Evolutionary conservation across 2,888 invertebrate genomes (phyloP).

Genomic region (Drosophila phalerata): DNA sequence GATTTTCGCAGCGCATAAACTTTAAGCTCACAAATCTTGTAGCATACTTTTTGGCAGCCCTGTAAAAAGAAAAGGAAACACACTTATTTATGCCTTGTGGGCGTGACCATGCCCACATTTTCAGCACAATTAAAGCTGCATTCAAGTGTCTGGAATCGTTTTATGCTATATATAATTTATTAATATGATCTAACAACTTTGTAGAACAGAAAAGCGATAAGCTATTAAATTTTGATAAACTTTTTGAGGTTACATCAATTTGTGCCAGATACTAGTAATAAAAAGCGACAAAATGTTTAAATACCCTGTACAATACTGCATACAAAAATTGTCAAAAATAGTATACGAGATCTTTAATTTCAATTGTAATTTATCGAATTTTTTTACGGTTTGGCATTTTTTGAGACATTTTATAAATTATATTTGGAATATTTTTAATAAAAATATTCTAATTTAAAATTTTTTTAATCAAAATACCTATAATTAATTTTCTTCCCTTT

Average conservation of each 20-base stretch:
- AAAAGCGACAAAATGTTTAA: background rate
- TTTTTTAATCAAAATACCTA: too few species aligned
- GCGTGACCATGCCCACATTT: constrained; percentile 18
- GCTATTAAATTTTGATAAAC: too few species aligned
- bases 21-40: constrained; percentile 42
- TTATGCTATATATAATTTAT: background rate
- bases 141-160: background rate
- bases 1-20: constrained; percentile 17
- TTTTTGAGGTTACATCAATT: too few species aligned
- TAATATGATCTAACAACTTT: background rate
- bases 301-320: constrained; percentile 4
- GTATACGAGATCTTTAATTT: too few species aligned
- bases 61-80: constrained; percentile 2
- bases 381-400: too few species aligned
- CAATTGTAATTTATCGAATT: too few species aligned
- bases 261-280: too few species aligned
- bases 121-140: constrained; percentile 20
- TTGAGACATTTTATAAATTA: too few species aligned
- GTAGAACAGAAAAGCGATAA: background rate
- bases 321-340: too few species aligned
- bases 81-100: constrained; percentile 51
- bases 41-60: constrained; percentile 39
- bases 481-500: too few species aligned
- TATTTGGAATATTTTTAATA: too few species aligned
- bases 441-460: too few species aligned